These are phyloP conservation scores for Chamaetylas fuelleborni DNA, from an alignment of 2,113 vertebrate genomes.

Conservation along the genomic window DNA sequence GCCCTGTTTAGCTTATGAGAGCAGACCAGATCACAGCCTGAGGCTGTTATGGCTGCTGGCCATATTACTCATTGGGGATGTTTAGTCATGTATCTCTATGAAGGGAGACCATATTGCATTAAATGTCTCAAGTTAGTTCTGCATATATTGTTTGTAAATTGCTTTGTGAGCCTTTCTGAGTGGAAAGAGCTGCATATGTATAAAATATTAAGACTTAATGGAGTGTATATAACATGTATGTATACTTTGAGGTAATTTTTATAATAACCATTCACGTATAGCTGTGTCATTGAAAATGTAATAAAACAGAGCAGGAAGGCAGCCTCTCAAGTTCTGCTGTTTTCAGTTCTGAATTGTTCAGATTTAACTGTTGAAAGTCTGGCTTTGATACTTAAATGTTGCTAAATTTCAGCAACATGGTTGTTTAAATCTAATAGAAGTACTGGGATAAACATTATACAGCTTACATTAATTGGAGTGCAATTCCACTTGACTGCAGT, in stretches of 20 bases:
- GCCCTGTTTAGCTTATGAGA: constrained; percentile 57
- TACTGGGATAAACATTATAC: not conserved
- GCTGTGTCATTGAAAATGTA: constrained; percentile 2
- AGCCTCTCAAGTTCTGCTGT: not conserved
- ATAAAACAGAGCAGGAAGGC: not conserved
- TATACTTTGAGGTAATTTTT: constrained; percentile 24
- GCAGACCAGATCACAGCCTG: constrained; percentile 60
- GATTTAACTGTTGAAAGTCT: not conserved
- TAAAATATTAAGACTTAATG: constrained; percentile 18
- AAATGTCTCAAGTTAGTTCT: constrained; percentile 56
- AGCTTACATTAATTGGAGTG: not conserved
- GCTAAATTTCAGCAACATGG: not conserved
- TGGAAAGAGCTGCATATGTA: not conserved
- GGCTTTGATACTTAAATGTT: not conserved
- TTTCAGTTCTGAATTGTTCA: not conserved
- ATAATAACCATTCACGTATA: not conserved
- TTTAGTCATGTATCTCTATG: constrained; percentile 72
- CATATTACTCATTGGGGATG: constrained; percentile 75
- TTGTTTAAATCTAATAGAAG: not conserved
- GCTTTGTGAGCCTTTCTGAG: constrained; percentile 17
- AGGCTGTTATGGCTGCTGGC: constrained; percentile 67
- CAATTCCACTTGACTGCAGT: not conserved
- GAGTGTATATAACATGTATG: not conserved
- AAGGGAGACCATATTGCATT: constrained; percentile 66
- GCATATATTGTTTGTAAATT: constrained; percentile 38